Percentiles rank a stretch among this genome's conserved stretches.
Evolutionary conservation across 2,797 vertebrate genomes (phyloP).

Genomic region (Leptoclinus maculatus): DNA sequence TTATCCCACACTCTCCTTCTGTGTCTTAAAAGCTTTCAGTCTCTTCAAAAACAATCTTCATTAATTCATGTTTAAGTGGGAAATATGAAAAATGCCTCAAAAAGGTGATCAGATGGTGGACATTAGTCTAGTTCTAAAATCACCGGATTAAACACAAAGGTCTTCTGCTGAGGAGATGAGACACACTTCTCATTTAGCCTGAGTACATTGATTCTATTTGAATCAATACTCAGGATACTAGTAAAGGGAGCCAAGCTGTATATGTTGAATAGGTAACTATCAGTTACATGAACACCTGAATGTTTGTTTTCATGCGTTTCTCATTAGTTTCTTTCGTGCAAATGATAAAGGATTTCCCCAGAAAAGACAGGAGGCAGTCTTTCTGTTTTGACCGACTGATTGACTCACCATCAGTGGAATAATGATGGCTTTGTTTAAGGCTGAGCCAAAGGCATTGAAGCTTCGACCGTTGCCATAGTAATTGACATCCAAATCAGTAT

Average conservation of each 20-base stretch:
- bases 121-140: not conserved
- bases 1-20: not conserved
- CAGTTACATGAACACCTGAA: not conserved
- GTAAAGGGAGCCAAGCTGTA: not conserved
- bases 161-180: not conserved
- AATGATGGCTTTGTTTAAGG: too few relatives aligned
- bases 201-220: not conserved
- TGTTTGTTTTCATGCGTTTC: not conserved
- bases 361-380: too few relatives aligned
- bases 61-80: not conserved
- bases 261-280: not conserved
- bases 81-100: not conserved
- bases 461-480: too few relatives aligned
- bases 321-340: not conserved
- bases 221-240: not conserved
- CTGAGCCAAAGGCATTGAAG: too few relatives aligned
- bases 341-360: not conserved
- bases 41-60: not conserved
- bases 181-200: not conserved
- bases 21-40: not conserved
- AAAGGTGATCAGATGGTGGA: not conserved
- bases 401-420: too few relatives aligned
- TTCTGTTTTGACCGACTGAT: too few relatives aligned
- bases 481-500: too few relatives aligned
- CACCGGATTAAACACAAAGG: not conserved